Percentiles rank a stretch among this genome's conserved stretches.
These are phyloP conservation scores for Diglossa cyanea DNA, from an alignment of 2,797 vertebrate species.

Conservation along the genomic window DNA sequence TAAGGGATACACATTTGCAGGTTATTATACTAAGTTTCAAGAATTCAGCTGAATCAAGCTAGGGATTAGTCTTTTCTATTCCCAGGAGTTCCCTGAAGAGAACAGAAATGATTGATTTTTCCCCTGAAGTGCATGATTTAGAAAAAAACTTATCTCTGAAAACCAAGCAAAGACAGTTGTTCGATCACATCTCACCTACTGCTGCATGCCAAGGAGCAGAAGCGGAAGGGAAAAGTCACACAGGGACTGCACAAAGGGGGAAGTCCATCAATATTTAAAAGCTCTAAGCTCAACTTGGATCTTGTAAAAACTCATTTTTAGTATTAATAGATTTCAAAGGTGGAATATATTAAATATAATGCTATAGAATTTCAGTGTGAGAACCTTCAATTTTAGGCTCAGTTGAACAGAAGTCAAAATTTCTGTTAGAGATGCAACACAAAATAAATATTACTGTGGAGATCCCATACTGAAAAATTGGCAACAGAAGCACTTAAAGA, in stretches of 20 bases:
- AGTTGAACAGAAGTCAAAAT: not conserved
- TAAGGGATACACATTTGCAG: conserved; percentile 27
- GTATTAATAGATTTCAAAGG: conserved; percentile 34
- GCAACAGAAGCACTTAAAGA: not conserved
- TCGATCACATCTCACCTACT: conserved; percentile 28
- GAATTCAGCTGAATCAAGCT: conserved; percentile 36
- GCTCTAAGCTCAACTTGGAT: not conserved
- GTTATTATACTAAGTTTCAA: conserved; percentile 1
- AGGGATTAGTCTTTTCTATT: conserved; percentile 17
- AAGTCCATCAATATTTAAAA: conserved; percentile 39
- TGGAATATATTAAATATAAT: conserved; percentile 41
- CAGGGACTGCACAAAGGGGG: not conserved
- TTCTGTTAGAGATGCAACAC: not conserved
- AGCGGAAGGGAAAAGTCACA: not conserved
- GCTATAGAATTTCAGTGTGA: not conserved
- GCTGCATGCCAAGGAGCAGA: conserved; percentile 27
- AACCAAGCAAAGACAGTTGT: conserved; percentile 33
- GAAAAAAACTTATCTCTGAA: not conserved
- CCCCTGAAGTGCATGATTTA: not conserved
- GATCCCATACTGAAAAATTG: not conserved
- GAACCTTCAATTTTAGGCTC: not conserved
- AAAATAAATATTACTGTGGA: not conserved
- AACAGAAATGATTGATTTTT: conserved; percentile 52
- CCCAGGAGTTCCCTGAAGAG: conserved; percentile 4
- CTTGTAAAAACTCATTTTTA: conserved; percentile 38